Evolutionary conservation across 2,888 invertebrate species (phyloP), one percentile per base, ranked within the genome.

Genomic region (Halocaridina rubra): DNA sequence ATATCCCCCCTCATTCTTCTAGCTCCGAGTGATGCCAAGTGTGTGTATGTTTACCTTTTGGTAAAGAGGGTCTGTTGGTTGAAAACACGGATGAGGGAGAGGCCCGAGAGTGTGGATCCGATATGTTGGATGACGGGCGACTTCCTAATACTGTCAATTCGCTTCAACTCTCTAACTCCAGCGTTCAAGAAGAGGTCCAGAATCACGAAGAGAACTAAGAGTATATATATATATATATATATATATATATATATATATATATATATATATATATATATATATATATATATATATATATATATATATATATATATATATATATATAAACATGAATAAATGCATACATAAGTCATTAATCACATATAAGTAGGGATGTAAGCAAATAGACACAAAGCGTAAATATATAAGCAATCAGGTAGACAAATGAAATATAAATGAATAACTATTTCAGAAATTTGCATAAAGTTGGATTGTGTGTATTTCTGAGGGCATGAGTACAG

Each of bases 61-160:
- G 89, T 89, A 87, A 91, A 92, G 61, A 91, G 90, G 2, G 90
- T 88, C 74, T 91, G 90, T 85, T 91, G 91, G 46, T 90, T 90
- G 89, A 91, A 93, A 4, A 92, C 92, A 86, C 92, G 90, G 71
- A 93, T 92, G 24, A 91, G 88, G 0, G 89, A 88, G 27, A 93
- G 90, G 16, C 93, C 93, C 81, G 92, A 92, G 46, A 92, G 90
- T 13, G 92, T 91, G 1, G 92, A 91, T 3, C 91, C 90, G 27
- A 93, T 90, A 89, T 92, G 92, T 88, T 92, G 92, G 85, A 92
- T 90, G 0, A 93, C 90, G 0, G 93, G 93, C 0, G 92, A 92
- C 64, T 92, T 90, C 1, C 92, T 91, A 27, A 91, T 90, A 86
- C 92, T 91, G 88, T 93, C 93, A 59, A 91, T 89, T 61, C 91